Conservation (phyloP, 2,113 vertebrate species). For the Hipposideros armiger region DNA sequence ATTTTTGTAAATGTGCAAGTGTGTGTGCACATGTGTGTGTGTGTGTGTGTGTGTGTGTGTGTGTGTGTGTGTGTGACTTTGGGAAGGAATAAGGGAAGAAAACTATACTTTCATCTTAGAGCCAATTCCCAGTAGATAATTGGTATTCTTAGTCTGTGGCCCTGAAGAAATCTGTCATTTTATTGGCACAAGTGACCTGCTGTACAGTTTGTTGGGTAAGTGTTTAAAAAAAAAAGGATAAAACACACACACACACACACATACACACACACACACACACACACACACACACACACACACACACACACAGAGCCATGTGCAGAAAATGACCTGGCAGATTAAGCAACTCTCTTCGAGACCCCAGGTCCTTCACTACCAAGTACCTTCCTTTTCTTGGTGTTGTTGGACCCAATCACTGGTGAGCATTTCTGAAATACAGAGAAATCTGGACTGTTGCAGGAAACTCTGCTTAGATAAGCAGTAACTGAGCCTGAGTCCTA, state of each 20-base stretch:
- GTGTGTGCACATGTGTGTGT: background rate
- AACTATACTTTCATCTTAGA: background rate
- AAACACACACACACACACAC: too few relatives aligned
- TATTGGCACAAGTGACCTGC: slow-evolving; percentile 49
- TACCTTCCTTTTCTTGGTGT: background rate
- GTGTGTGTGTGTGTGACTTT: background rate
- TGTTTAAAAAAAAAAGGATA: background rate
- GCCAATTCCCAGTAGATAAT: slow-evolving; percentile 26
- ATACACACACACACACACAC: background rate
- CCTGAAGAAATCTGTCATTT: slow-evolving; percentile 52
- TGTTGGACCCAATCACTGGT: background rate
- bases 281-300: too few relatives aligned
- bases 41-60: background rate
- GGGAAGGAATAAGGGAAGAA: background rate
- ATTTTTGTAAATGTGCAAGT: background rate
- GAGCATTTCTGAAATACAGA: slow-evolving; percentile 23
- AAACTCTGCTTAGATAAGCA: background rate
- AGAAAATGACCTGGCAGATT: slow-evolving; percentile 40
- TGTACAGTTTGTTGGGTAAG: background rate
- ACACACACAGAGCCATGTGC: background rate
- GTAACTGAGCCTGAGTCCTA: background rate
- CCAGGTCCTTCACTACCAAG: background rate
- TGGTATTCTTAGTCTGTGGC: slow-evolving; percentile 32
- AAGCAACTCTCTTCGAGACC: background rate
- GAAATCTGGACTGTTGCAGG: background rate